A percentile compares a stretch with the other conserved stretches of the same genome.
phyloP scores from a whole-genome alignment of 2,888 invertebrate species.

The Perizoma affinitatum region DNA sequence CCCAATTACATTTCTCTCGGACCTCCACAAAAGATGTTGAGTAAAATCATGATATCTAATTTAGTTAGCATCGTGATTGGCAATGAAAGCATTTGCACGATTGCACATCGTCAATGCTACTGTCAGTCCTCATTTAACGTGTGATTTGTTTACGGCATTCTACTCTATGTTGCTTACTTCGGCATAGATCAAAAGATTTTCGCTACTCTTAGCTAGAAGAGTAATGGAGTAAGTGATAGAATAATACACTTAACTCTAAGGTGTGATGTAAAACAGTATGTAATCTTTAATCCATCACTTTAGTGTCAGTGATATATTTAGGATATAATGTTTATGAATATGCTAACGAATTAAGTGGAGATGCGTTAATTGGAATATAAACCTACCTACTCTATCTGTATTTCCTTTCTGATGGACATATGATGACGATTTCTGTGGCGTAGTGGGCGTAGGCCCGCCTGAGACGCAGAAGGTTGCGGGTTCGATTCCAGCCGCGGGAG shows the following conservation, averaged over 20 bases:
- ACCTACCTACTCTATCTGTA: too few relatives aligned
- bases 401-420: too few relatives aligned
- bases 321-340: too few relatives aligned
- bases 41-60: not conserved
- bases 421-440: too few relatives aligned
- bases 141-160: conserved; percentile 20
- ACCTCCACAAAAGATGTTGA: not conserved
- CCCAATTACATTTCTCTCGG: not conserved
- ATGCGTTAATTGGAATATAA: too few relatives aligned
- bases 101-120: conserved; percentile 32
- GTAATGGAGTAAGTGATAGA: not conserved
- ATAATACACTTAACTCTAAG: not conserved
- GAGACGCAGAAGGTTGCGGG: too few relatives aligned
- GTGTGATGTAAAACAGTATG: too few relatives aligned
- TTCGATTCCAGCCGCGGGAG: too few relatives aligned
- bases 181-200: conserved; percentile 1
- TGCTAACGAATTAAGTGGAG: too few relatives aligned
- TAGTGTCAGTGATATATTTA: too few relatives aligned
- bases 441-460: too few relatives aligned
- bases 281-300: too few relatives aligned
- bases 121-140: conserved; percentile 30
- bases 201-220: not conserved
- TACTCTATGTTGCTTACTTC: conserved; percentile 14
- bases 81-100: conserved; percentile 37
- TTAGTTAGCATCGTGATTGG: conserved; percentile 24